Evolutionary conservation across 2,113 vertebrate species (phyloP).

Genomic region (Myrmophylax atrothorax): DNA sequence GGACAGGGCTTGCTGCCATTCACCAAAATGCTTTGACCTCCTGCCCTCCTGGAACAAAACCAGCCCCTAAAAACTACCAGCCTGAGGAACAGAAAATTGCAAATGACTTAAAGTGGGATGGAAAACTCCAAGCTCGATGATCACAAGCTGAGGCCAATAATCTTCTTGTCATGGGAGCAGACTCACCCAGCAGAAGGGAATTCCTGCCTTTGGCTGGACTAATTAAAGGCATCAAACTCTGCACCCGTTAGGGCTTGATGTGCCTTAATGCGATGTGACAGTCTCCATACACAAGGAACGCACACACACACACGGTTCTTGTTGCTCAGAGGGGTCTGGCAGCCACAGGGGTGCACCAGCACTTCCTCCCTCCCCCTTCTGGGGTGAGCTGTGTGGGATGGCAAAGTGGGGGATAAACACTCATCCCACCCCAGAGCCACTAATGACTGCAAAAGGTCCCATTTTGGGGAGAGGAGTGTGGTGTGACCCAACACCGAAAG

Average conservation of each 20-base stretch:
- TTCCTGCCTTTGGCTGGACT: conserved; percentile 53
- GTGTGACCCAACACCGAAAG: neutral
- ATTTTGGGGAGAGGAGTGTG: neutral
- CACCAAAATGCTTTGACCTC: conserved; percentile 33
- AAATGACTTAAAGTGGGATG: neutral
- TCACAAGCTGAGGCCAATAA: conserved; percentile 8
- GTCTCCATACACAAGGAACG: neutral
- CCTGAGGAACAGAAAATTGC: neutral
- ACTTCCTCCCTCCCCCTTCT: neutral
- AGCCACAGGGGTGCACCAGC: neutral
- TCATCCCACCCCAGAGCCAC: neutral
- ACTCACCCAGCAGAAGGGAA: conserved; percentile 26
- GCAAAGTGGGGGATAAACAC: neutral
- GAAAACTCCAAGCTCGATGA: neutral
- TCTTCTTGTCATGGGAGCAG: conserved; percentile 55
- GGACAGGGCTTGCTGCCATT: neutral
- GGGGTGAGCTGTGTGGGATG: neutral
- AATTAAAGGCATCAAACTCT: conserved; percentile 43
- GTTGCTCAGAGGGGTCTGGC: neutral
- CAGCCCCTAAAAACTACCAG: neutral
- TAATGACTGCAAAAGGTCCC: neutral
- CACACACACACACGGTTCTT: neutral
- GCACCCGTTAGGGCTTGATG: conserved; percentile 20
- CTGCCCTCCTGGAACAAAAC: neutral
- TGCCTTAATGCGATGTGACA: conserved; percentile 62